Base-by-base conservation (phyloP, 2,888 invertebrate species). In the Uropetala carovei region DNA sequence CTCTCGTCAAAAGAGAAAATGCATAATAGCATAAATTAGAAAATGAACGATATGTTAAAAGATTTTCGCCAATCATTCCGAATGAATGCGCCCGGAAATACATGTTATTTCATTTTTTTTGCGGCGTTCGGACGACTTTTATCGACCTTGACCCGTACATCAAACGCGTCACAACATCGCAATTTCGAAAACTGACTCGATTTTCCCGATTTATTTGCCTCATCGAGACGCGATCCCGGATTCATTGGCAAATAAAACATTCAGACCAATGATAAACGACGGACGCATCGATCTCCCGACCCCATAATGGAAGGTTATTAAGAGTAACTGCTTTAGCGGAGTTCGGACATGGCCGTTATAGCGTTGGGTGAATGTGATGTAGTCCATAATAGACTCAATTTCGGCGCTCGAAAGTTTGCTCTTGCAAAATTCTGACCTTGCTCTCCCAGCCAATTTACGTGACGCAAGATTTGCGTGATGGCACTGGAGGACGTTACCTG, bases 371-470 rank as follows among this genome's bases (percentile, higher is more conserved):
- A n/a, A 64, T 64, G 64, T n/a, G 14, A 64, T 64, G 64, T 14
- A n/a, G n/a, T 68, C 68, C n/a, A 22, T 68, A 68, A 68, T 68
- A 68, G 68, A 68, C n/a, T 68, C 68, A 68, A 68, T 68, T 68
- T 68, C 22, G 43, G 3, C 68, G 68, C 13, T 22, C 18, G 68
- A 68, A 68, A 22, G 18, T 68, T 22, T n/a, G 16, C 64, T 64
- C 64, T 22, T 68, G 68, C 68, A 22, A 68, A 75, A 75, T 75
- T 75, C 22, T 27, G 68, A n/a, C 68, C 16, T 75, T 43, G 43
- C 43, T 43, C 43, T 43, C 43, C 5, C 75, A 16, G 75, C 75
- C 68, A 68, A 75, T 75, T 75, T 75, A 27, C 13, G 18, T 75
- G 75, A 75, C 75, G 75, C n/a, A 75, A 75, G 75, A 75, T 75